These are phyloP conservation scores for Calyptomena viridis DNA, from an alignment of 2,113 vertebrate genomes.

Conservation along the genomic window DNA sequence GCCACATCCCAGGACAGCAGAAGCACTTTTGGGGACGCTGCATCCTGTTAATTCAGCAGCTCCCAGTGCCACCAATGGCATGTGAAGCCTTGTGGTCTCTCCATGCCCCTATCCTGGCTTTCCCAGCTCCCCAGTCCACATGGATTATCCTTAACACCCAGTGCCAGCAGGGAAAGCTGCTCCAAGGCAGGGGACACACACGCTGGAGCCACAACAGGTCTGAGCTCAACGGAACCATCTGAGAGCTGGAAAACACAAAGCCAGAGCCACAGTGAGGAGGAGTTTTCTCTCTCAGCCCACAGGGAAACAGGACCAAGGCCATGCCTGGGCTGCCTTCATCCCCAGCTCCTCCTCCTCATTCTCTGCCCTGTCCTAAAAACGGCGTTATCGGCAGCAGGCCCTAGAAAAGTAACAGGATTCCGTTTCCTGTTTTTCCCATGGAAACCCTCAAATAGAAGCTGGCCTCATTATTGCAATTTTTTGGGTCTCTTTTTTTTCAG, in stretches of 20 bases:
- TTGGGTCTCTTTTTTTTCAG: constrained; percentile 2
- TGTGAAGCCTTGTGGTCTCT: not conserved
- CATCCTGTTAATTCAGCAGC: fast-evolving
- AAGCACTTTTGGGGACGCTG: fast-evolving
- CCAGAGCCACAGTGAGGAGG: not conserved
- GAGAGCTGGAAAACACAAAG: not conserved
- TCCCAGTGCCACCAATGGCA: fast-evolving
- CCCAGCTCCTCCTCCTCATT: constrained; percentile 28
- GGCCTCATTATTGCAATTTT: constrained; percentile 16
- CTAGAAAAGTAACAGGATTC: constrained; percentile 48
- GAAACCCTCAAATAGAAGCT: constrained; percentile 68
- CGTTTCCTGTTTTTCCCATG: constrained; percentile 68
- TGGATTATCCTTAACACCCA: fast-evolving
- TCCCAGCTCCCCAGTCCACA: fast-evolving
- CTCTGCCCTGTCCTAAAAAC: not conserved
- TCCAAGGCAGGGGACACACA: not conserved
- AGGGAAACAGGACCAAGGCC: not conserved
- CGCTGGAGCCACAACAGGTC: fast-evolving
- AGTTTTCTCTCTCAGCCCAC: not conserved
- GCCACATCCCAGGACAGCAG: not conserved
- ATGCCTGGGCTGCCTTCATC: not conserved
- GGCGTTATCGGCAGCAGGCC: constrained; percentile 6
- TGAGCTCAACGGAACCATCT: fast-evolving
- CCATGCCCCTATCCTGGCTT: fast-evolving
- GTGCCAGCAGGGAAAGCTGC: not conserved